These are phyloP conservation scores for Caenorhabditis uteleia DNA, from an alignment of 2,888 invertebrate species.

Conservation along the genomic window DNA sequence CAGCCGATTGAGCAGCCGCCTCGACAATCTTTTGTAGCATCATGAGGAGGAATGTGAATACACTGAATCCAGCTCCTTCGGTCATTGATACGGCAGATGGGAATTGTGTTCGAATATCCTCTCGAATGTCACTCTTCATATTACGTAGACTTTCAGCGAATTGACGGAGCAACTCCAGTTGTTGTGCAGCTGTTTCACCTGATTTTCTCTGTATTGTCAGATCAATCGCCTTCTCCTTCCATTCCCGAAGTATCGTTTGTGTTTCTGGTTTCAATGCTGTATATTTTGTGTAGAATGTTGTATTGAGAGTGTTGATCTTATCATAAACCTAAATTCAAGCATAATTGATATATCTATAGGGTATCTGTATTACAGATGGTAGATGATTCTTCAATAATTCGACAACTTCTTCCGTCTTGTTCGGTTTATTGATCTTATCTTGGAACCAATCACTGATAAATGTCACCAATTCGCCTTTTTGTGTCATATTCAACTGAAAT, in stretches of 20 bases:
- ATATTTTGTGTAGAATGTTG: constrained; percentile 46
- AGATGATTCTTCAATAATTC: constrained; percentile 35
- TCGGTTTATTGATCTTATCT: constrained; percentile 37
- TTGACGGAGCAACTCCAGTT: constrained; percentile 39
- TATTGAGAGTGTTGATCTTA: constrained; percentile 35
- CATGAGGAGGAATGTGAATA: constrained; percentile 44
- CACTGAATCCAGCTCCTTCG: constrained; percentile 49
- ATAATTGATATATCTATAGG: not conserved
- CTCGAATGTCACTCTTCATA: constrained; percentile 30
- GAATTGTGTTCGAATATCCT: constrained; percentile 43
- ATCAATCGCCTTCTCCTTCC: constrained; percentile 38
- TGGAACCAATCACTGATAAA: constrained; percentile 48
- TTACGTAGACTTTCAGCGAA: constrained; percentile 38
- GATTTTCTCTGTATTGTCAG: constrained; percentile 30
- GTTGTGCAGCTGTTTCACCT: constrained; percentile 37
- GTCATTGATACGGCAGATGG: constrained; percentile 44
- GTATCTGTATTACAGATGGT: constrained; percentile 23
- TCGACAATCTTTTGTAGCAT: constrained; percentile 45
- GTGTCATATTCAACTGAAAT: constrained; percentile 40
- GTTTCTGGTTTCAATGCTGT: constrained; percentile 43
- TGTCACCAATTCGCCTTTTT: constrained; percentile 41
- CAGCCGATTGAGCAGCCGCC: constrained; percentile 15
- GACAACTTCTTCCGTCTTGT: constrained; percentile 32
- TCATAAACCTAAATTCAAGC: constrained; percentile 23
- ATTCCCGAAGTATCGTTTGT: constrained; percentile 38